A percentile compares a stretch with the other conserved stretches of the same genome.
Evolutionary conservation across 2,797 vertebrate species (phyloP).

Genomic region (Kryptopterus vitreolus): DNA sequence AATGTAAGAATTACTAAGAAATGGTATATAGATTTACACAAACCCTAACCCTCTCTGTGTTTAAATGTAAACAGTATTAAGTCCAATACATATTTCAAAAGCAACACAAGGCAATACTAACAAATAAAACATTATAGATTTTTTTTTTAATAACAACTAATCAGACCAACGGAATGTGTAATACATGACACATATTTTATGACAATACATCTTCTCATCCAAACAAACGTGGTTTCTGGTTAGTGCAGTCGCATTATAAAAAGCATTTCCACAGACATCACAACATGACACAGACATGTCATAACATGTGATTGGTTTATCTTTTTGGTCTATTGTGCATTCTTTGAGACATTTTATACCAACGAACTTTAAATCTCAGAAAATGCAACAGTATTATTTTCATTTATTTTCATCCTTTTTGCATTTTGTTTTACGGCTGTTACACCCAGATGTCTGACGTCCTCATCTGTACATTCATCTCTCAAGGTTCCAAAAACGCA

Average conservation of each 20-base stretch:
- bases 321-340: no score
- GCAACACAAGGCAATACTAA: background rate
- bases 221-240: background rate
- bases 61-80: background rate
- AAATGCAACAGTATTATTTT: no score
- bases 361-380: no score
- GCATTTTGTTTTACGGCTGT: no score
- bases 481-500: background rate
- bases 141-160: background rate
- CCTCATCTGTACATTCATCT: background rate
- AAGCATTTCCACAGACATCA: background rate
- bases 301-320: background rate
- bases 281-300: no score
- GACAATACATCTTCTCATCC: background rate
- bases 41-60: background rate
- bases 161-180: background rate
- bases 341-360: no score
- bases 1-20: background rate
- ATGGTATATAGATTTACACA: background rate
- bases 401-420: no score
- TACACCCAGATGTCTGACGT: background rate
- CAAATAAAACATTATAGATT: background rate
- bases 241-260: background rate
- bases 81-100: background rate
- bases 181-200: background rate